These are phyloP conservation scores for Pseudorasbora parva DNA, from an alignment of 2,113 vertebrate species.

Conservation along the genomic window DNA sequence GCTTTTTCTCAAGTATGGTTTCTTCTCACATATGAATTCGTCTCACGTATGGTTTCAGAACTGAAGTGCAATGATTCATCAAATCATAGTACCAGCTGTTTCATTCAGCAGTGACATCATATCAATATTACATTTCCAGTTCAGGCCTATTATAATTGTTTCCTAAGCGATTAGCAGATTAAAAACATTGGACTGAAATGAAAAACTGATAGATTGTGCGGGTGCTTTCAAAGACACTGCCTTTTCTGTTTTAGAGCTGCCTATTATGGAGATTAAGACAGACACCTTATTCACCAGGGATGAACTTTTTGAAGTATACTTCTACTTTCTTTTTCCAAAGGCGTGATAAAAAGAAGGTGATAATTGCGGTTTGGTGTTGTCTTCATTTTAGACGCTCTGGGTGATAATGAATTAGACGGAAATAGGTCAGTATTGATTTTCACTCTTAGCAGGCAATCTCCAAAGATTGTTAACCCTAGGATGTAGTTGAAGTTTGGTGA, in stretches of 20 bases:
- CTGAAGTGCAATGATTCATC: not conserved
- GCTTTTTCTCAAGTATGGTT: not conserved
- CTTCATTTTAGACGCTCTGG: conserved; percentile 18
- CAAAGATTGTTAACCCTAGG: not conserved
- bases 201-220: not conserved
- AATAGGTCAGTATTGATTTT: conserved; percentile 50
- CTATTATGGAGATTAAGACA: not conserved
- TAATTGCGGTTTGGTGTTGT: conserved; percentile 30
- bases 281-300: conserved; percentile 20
- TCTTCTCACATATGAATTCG: not conserved
- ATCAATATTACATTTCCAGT: conserved; percentile 25
- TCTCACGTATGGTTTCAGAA: not conserved
- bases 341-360: conserved; percentile 13
- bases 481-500: not conserved
- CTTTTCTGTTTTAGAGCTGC: conserved; percentile 14
- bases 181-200: conserved; percentile 27
- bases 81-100: not conserved
- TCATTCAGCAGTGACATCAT: conserved; percentile 1
- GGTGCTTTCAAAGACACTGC: conserved; percentile 11
- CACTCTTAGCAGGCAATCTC: conserved; percentile 45
- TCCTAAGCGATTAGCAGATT: not conserved
- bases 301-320: not conserved
- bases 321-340: conserved; percentile 14
- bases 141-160: not conserved
- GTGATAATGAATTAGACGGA: conserved; percentile 34